Percentiles rank a stretch among this genome's conserved stretches.
phyloP scores from a whole-genome alignment of 2,797 vertebrate genomes.

The Lophotriccus pileatus region DNA sequence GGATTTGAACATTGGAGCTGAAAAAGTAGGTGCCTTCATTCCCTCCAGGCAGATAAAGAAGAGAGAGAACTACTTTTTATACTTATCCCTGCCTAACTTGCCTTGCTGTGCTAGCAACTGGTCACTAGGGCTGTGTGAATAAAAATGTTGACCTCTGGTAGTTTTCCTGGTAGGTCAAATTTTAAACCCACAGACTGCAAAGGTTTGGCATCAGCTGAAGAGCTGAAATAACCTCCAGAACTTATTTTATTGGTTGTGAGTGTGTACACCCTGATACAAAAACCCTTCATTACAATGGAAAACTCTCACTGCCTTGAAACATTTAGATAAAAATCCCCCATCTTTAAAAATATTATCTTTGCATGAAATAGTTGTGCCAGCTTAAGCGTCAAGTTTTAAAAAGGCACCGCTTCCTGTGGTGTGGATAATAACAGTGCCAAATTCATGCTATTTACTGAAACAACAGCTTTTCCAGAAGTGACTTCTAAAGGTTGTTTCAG shows the following conservation, averaged over 20 bases:
- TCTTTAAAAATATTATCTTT: not conserved
- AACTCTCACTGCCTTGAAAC: not conserved
- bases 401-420: not conserved
- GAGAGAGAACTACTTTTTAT: constrained; percentile 19
- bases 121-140: not conserved
- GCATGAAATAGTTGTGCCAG: not conserved
- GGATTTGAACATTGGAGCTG: constrained; percentile 56
- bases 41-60: constrained; percentile 39
- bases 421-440: not conserved
- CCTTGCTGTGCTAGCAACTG: not conserved
- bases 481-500: not conserved
- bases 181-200: not conserved
- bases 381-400: not conserved
- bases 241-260: not conserved
- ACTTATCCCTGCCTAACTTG: not conserved
- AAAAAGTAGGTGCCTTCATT: constrained; percentile 62
- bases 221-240: not conserved
- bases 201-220: not conserved
- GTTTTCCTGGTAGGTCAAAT: not conserved
- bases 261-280: not conserved
- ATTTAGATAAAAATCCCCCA: not conserved
- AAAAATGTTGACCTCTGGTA: not conserved
- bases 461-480: not conserved
- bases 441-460: not conserved
- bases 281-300: not conserved